Conservation (phyloP, 2,113 vertebrate genomes). For the Tor tambroides region DNA sequence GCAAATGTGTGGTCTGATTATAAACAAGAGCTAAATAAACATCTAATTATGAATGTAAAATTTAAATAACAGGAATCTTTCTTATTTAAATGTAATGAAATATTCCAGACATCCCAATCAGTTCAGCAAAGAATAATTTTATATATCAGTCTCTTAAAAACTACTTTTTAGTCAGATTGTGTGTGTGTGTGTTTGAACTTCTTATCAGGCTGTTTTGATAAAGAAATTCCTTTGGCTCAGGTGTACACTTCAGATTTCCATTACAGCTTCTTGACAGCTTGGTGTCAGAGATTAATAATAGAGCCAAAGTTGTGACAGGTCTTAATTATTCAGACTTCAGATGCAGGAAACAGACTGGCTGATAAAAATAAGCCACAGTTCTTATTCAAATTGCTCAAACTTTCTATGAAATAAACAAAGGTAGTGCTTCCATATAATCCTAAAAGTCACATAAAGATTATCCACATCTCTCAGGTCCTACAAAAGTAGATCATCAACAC, state of each 20-base stretch:
- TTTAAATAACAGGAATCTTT: neutral
- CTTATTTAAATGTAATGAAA: neutral
- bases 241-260: slow-evolving; percentile 36
- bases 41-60: neutral
- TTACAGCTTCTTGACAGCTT: slow-evolving; percentile 18
- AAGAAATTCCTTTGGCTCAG: neutral
- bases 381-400: neutral
- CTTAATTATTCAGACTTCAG: slow-evolving; percentile 43
- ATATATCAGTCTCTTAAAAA: neutral
- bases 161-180: neutral
- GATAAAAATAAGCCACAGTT: neutral
- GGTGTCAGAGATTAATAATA: slow-evolving; percentile 18
- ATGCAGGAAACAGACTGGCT: slow-evolving; percentile 4
- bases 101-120: neutral
- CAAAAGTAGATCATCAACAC: neutral
- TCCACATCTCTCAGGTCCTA: neutral
- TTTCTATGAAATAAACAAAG: neutral
- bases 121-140: neutral
- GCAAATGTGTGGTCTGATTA: neutral
- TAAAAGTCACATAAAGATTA: neutral
- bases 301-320: slow-evolving; percentile 24
- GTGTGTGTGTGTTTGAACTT: neutral
- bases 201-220: slow-evolving; percentile 29
- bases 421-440: neutral
- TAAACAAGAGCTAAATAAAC: neutral